Percentiles rank a stretch among this genome's conserved stretches.
Evolutionary conservation across 1,140 invertebrate genomes (phyloP).

Genomic region (Potamilus streckersoni): DNA sequence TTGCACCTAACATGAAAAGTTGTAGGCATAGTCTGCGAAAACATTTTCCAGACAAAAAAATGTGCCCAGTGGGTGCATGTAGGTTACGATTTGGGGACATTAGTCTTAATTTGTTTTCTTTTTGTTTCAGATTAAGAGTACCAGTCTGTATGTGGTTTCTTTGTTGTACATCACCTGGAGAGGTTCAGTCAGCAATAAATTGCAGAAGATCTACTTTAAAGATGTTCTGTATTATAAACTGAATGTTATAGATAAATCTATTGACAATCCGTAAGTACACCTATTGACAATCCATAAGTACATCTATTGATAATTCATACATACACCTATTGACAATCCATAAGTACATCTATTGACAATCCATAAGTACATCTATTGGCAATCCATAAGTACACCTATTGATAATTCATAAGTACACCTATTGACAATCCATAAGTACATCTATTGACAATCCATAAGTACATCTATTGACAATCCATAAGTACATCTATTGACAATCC

Average conservation of each 20-base stretch:
- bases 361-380: constrained; percentile 71
- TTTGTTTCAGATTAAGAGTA: constrained; percentile 64
- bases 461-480: constrained; percentile 72
- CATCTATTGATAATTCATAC: constrained; percentile 72
- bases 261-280: constrained; percentile 72
- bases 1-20: too few relatives aligned
- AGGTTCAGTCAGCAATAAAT: constrained; percentile 61
- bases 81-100: too few relatives aligned
- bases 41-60: too few relatives aligned
- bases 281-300: constrained; percentile 72
- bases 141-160: constrained; percentile 65
- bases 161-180: constrained; percentile 71
- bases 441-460: constrained; percentile 72
- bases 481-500: constrained; percentile 71
- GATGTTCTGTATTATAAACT: constrained; percentile 70
- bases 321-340: constrained; percentile 72
- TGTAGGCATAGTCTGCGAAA: too few relatives aligned
- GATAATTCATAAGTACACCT: constrained; percentile 72
- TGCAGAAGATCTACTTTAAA: constrained; percentile 71
- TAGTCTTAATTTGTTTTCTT: constrained; percentile 10
- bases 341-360: constrained; percentile 70
- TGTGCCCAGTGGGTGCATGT: too few relatives aligned
- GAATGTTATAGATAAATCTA: constrained; percentile 68
- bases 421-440: constrained; percentile 72
- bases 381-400: constrained; percentile 70